phyloP scores from a whole-genome alignment of 2,888 invertebrate species.

The Apeira syringaria region DNA sequence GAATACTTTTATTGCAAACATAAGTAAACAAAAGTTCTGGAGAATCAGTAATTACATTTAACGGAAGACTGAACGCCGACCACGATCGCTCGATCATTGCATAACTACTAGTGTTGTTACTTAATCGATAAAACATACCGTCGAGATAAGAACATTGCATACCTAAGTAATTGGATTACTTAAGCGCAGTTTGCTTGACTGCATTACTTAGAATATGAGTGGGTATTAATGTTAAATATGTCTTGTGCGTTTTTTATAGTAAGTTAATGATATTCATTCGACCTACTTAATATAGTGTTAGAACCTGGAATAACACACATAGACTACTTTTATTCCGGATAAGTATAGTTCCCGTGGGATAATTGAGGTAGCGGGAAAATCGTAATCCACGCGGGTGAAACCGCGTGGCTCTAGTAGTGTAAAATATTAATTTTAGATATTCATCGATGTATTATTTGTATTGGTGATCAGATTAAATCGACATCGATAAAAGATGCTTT shows the following conservation, averaged over 20 bases:
- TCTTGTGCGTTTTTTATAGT: too few relatives aligned
- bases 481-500: neutral
- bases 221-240: neutral
- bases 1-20: conserved; percentile 28
- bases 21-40: conserved; percentile 35
- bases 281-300: too few relatives aligned
- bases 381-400: too few relatives aligned
- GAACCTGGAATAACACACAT: too few relatives aligned
- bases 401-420: too few relatives aligned
- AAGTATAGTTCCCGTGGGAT: too few relatives aligned
- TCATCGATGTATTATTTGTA: too few relatives aligned
- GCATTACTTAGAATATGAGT: conserved; percentile 21
- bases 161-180: conserved; percentile 51
- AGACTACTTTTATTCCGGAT: too few relatives aligned
- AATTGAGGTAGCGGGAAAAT: too few relatives aligned
- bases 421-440: too few relatives aligned
- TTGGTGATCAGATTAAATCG: neutral
- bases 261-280: too few relatives aligned
- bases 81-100: conserved; percentile 53
- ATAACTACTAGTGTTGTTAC: conserved; percentile 61
- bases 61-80: conserved; percentile 67
- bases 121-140: conserved; percentile 53
- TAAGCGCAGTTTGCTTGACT: conserved; percentile 39
- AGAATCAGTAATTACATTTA: conserved; percentile 62
- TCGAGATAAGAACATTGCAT: conserved; percentile 49